Base-by-base conservation (phyloP, 1,140 invertebrate genomes). In the Eupristina koningsbergeri region DNA sequence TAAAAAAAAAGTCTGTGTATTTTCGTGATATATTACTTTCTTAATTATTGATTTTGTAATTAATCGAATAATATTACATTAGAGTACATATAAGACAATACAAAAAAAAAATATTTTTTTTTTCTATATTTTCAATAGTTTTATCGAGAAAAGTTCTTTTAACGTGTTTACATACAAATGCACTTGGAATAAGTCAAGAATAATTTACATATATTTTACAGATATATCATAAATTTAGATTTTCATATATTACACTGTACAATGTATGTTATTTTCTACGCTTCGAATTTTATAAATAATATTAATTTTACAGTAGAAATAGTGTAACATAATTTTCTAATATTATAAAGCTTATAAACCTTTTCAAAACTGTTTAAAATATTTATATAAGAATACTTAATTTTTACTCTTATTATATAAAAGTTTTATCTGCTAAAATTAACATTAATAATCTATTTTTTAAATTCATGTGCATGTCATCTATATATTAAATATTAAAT, bases 401-500 rank as follows among this genome's bases (percentile, higher is more conserved):
- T 69, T 39, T 69, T 69, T 36, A 69, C 9, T 1, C 17, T 36
- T 5, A 67, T 67, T 53, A 31, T 67, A 17, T 17, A 67, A 67
- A 67, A 36, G n/a, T 67, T 36, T 67, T 67, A 36, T 36, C 3
- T 26, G 31, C 26, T 36, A 69, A 69, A 41, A 41, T 71, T 71
- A 41, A 39, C 3, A 71, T 71, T 71, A 41, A 71, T 71, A 71
- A 71, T 8, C 8, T 9, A 41, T 41, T 71, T n/a, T 69, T n/a
- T 36, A 41, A 41, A 39, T 22, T 71, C 26, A 71, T 41, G 41
- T 71, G 15, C 36, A n/a, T 41, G 22, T 41, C 36, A 39, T 26
- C 67, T n/a, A n/a, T 41, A 41, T 71, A 77, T 61, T 36, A 61
- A 77, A 36, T 58, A 77, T 77, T 34, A 61, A 77, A 77, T 77